phyloP scores from a whole-genome alignment of 1,140 invertebrate genomes.

The Hormaphis cornu region DNA sequence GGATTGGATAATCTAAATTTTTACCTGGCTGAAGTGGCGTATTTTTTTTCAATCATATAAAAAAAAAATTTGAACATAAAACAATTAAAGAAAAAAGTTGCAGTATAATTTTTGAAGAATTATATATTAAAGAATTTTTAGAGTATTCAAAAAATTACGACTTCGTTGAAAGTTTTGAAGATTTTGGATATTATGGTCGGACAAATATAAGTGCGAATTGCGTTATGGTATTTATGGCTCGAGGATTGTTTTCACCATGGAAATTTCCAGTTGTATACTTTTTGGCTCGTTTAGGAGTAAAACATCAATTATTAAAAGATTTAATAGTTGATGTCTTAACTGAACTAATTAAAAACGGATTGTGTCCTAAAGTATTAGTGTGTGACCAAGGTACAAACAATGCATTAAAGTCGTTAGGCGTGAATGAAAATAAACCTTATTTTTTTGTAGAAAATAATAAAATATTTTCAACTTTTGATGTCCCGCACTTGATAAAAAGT shows the following conservation, averaged over 20 bases:
- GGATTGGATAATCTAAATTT: background rate
- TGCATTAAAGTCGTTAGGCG: background rate
- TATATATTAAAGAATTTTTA: background rate
- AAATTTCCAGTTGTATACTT: background rate
- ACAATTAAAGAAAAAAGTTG: background rate
- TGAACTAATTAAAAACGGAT: background rate
- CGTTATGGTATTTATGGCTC: background rate
- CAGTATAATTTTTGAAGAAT: background rate
- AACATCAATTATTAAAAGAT: background rate
- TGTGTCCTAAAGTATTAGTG: background rate
- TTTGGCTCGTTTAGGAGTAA: background rate
- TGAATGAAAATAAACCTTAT: background rate
- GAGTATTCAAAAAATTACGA: background rate
- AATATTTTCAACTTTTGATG: conserved; percentile 13
- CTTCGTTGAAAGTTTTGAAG: background rate
- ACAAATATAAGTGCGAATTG: background rate
- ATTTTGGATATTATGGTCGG: background rate
- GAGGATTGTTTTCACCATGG: background rate
- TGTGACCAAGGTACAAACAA: conserved; percentile 1
- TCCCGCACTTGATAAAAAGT: background rate
- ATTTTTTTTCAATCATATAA: background rate
- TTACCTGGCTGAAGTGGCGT: background rate
- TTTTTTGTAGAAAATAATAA: conserved; percentile 1
- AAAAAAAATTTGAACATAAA: background rate
- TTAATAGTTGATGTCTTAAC: background rate